Evolutionary conservation across 2,113 vertebrate genomes (phyloP).

Genomic region (Octodon degus): DNA sequence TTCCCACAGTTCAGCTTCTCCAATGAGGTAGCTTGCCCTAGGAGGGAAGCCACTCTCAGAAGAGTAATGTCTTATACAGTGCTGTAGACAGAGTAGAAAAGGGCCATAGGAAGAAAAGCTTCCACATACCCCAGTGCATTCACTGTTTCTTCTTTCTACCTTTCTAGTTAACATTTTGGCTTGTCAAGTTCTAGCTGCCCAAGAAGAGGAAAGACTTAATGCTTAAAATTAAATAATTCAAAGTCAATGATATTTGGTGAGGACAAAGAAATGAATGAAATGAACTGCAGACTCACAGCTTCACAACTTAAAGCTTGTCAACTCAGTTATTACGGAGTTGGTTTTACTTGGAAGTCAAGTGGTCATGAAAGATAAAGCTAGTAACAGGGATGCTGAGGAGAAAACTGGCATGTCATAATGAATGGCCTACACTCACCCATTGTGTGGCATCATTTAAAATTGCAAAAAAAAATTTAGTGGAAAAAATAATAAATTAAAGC

Average conservation of each 20-base stretch:
- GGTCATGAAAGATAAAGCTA: conserved; percentile 16
- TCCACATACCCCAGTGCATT: conserved; percentile 69
- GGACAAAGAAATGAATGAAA: conserved; percentile 59
- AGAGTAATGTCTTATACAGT: conserved; percentile 70
- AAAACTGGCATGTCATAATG: not conserved
- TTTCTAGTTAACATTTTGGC: conserved; percentile 69
- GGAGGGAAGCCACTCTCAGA: conserved; percentile 35
- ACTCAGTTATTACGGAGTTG: not conserved
- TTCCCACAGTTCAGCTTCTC: conserved; percentile 21
- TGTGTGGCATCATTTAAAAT: conserved; percentile 17
- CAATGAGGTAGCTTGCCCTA: conserved; percentile 65
- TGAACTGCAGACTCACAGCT: not conserved
- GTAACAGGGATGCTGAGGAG: not conserved
- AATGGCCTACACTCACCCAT: conserved; percentile 10
- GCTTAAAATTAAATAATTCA: conserved; percentile 76
- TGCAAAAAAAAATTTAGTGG: conserved; percentile 13
- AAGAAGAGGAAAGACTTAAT: conserved; percentile 73
- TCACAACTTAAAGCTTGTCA: conserved; percentile 35
- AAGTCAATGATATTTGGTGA: conserved; percentile 66
- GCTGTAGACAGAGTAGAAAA: conserved; percentile 66
- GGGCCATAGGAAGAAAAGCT: conserved; percentile 63
- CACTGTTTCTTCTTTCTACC: conserved; percentile 79
- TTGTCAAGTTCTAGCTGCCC: conserved; percentile 75
- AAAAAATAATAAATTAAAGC: not conserved
- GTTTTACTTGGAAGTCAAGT: conserved; percentile 38